A percentile compares a stretch with the other conserved stretches of the same genome.
Conservation (phyloP, 2,888 invertebrate species). For the Ochropacha duplaris region DNA sequence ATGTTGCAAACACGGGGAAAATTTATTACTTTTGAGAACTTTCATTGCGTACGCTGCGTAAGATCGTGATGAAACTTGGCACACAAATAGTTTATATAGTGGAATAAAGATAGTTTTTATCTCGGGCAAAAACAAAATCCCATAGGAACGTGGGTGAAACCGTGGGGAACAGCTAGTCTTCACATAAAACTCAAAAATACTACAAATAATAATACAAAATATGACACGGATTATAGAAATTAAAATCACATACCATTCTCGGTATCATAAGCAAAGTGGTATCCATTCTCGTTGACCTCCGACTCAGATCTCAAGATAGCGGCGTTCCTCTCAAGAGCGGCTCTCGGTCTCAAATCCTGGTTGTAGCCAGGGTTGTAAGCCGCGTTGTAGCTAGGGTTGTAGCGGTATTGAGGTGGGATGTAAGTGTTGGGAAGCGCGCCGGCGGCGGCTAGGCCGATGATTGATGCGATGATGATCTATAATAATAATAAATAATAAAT, state of each 20-base stretch:
- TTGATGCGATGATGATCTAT: constrained; percentile 63
- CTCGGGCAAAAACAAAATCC: too few relatives aligned
- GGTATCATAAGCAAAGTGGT: constrained; percentile 82
- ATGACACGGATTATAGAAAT: too few relatives aligned
- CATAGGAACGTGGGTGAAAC: too few relatives aligned
- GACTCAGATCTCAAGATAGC: constrained; percentile 63
- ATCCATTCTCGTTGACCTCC: constrained; percentile 67
- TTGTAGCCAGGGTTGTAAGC: constrained; percentile 38
- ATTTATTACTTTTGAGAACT: too few relatives aligned
- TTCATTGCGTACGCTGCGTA: too few relatives aligned
- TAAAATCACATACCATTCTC: constrained; percentile 84
- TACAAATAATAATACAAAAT: neutral
- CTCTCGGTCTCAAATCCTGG: constrained; percentile 51
- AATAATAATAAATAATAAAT: too few relatives aligned
- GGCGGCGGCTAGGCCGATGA: constrained; percentile 60
- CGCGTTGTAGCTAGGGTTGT: constrained; percentile 19
- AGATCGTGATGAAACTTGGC: too few relatives aligned
- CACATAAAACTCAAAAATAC: too few relatives aligned
- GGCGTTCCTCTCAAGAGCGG: constrained; percentile 60
- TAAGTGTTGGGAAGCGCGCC: constrained; percentile 45
- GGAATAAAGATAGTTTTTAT: too few relatives aligned
- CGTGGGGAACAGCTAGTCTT: too few relatives aligned
- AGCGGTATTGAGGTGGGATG: constrained; percentile 47
- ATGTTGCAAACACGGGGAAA: too few relatives aligned
- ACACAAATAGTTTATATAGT: too few relatives aligned